phyloP scores from a whole-genome alignment of 2,113 vertebrate species.

The Carassius carassius region DNA sequence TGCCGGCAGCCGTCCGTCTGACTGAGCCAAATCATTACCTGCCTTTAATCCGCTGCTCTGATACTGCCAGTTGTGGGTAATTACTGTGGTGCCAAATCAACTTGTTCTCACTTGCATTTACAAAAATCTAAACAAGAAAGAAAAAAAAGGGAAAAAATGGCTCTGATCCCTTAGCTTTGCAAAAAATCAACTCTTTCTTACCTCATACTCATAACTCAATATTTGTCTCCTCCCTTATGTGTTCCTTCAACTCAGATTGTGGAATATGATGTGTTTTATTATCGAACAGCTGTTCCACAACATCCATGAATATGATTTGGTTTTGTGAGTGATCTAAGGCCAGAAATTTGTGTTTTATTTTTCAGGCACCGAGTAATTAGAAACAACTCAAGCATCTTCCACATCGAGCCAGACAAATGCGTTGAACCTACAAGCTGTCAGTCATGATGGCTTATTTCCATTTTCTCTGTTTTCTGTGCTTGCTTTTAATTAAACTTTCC shows the following conservation, averaged over 20 bases:
- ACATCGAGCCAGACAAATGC: constrained; percentile 20
- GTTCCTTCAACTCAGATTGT: neutral
- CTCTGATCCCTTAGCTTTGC: neutral
- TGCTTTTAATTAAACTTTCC: neutral
- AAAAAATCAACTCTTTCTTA: neutral
- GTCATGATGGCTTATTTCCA: neutral
- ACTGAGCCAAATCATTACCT: constrained; percentile 37
- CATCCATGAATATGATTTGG: neutral
- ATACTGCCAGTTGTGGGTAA: constrained; percentile 72
- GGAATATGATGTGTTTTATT: neutral
- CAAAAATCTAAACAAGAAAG: constrained; percentile 12
- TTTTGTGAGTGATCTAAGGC: neutral
- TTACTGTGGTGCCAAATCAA: constrained; percentile 68
- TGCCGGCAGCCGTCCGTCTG: constrained; percentile 57
- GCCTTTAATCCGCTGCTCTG: constrained; percentile 73
- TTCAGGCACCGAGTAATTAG: constrained; percentile 19
- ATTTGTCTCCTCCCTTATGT: neutral
- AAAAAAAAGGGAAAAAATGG: neutral
- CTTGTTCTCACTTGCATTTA: constrained; percentile 30
- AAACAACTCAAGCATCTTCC: constrained; percentile 26
- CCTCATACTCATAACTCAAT: neutral
- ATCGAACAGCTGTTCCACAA: constrained; percentile 16
- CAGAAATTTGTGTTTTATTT: constrained; percentile 33
- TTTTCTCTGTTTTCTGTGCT: neutral
- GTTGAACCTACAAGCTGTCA: constrained; percentile 7